Evolutionary conservation across 2,797 vertebrate genomes (phyloP), one percentile per base, ranked within the genome.

Genomic region (Muraenolepis orangiensis): DNA sequence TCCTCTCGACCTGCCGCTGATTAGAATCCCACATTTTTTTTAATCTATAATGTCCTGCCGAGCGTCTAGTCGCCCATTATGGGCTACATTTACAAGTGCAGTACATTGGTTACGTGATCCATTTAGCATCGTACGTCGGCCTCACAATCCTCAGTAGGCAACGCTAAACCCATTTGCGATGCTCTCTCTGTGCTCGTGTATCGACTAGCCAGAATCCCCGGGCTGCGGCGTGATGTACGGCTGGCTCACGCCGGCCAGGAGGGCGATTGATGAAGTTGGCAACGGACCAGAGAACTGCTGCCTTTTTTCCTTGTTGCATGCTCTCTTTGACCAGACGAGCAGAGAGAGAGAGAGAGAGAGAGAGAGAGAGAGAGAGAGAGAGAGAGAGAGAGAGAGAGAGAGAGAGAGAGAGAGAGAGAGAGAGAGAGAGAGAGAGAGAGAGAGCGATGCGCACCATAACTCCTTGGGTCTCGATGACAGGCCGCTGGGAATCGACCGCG

Each of bases 261-360:
- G 84, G 85, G 80, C 82, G 86, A 87, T 78, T 89, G 84, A 89
- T 90, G 81, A 89, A 88, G 81, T 84, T 89, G 88, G 89, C 87
- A 77, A 78, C 76, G 76, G 81, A 81, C 85, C 84, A 89, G 82
- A 90, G 78, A 74, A 87, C 75, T 36, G 66, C 26, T 14, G 29
- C 26, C 26, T 83, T 42, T 75, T 84, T 88, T 82, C 79, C 78
- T 89, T 84, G n/a, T n/a, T n/a, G n/a, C n/a, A n/a, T n/a, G 86
- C 51, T 61, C n/a, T 78, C 66, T 68, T 76, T 80, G 81, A 76
- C 82, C 84, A 80, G 81, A 88, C 74, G 81, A 85, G 88, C 86
- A 85, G 51, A 61, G 51, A 61, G 51, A 61, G 51, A 61, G 38
- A 40, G n/a, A 7, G 32, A 34, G 32, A 34, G 32, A 34, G 32